phyloP scores from a whole-genome alignment of 2,797 vertebrate genomes.

The Poliocrania exsul region DNA sequence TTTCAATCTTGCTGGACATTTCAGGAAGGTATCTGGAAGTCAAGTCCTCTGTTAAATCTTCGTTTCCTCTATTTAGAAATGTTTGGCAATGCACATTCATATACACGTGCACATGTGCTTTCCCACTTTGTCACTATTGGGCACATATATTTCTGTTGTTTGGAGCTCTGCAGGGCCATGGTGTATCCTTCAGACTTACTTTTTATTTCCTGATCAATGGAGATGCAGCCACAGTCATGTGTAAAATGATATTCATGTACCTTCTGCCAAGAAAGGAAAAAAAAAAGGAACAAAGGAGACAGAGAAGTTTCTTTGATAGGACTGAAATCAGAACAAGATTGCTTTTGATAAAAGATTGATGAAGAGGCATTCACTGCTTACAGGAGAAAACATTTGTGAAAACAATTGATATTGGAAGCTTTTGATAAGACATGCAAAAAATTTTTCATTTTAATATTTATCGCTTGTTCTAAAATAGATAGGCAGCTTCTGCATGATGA shows the following conservation, averaged over 20 bases:
- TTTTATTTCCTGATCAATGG: constrained; percentile 57
- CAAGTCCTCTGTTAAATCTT: background rate
- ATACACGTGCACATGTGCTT: background rate
- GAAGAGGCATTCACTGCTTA: constrained; percentile 64
- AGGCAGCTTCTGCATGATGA: constrained; percentile 58
- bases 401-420: constrained; percentile 73
- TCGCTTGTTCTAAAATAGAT: constrained; percentile 63
- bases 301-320: constrained; percentile 45
- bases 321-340: constrained; percentile 71
- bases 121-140: background rate
- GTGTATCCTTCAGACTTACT: constrained; percentile 53
- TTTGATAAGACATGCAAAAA: constrained; percentile 72
- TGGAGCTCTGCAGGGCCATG: constrained; percentile 22
- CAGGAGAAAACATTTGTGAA: constrained; percentile 66
- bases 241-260: constrained; percentile 70
- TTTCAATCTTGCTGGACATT: background rate
- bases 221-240: constrained; percentile 56
- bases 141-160: constrained; percentile 12
- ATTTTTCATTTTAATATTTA: constrained; percentile 75
- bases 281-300: background rate
- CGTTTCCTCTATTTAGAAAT: background rate
- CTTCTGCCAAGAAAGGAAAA: constrained; percentile 51
- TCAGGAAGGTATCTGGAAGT: background rate
- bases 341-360: constrained; percentile 76
- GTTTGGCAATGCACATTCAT: background rate